phyloP scores from a whole-genome alignment of 2,888 invertebrate genomes.

The Parascotia fuliginaria region DNA sequence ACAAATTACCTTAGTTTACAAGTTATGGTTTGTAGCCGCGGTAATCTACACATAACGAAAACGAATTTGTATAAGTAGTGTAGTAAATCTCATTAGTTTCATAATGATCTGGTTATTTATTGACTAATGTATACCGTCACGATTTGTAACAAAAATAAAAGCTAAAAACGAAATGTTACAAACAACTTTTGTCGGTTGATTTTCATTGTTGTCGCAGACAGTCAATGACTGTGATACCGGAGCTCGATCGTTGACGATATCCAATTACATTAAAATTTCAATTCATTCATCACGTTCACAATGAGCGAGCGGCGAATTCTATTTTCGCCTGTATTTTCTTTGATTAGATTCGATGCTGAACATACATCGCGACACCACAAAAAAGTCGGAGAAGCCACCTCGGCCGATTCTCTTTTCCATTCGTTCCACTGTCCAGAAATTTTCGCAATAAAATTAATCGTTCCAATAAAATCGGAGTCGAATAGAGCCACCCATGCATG shows the following conservation, averaged over 20 bases:
- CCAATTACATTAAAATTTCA: constrained; percentile 75
- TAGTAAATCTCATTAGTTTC: constrained; percentile 10
- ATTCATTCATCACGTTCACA: constrained; percentile 68
- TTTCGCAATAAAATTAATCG: constrained; percentile 85
- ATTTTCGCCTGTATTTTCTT: constrained; percentile 65
- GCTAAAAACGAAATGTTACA: constrained; percentile 26
- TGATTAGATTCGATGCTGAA: constrained; percentile 74
- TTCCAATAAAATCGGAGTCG: constrained; percentile 81
- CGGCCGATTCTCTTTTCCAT: constrained; percentile 71
- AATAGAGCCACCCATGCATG: constrained; percentile 81
- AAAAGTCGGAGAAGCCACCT: constrained; percentile 68
- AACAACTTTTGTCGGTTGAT: constrained; percentile 35
- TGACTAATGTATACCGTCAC: constrained; percentile 10
- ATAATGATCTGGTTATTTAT: constrained; percentile 7
- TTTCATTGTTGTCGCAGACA: constrained; percentile 47
- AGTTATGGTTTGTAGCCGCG: constrained; percentile 27
- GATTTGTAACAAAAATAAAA: constrained; percentile 26
- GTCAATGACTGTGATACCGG: constrained; percentile 36
- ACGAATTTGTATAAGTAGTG: constrained; percentile 1
- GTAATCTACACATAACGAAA: constrained; percentile 12
- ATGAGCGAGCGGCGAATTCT: constrained; percentile 52
- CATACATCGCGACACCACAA: constrained; percentile 76
- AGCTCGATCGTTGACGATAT: constrained; percentile 58
- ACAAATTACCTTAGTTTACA: constrained; percentile 37
- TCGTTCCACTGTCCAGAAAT: constrained; percentile 83